phyloP scores from a whole-genome alignment of 2,888 invertebrate genomes.

The Fragum sueziense region DNA sequence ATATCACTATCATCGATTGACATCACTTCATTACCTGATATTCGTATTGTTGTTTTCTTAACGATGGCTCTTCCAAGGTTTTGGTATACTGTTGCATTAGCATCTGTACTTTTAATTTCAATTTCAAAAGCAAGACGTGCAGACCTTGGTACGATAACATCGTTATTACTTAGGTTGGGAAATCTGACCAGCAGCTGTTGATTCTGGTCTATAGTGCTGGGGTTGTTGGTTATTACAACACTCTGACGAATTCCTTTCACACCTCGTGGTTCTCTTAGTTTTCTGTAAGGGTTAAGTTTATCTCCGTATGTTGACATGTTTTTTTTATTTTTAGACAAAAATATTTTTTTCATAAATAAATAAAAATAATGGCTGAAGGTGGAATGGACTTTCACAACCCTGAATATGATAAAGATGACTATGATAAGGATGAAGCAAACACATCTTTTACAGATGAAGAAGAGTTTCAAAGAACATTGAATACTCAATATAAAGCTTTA shows the following conservation, averaged over 20 bases:
- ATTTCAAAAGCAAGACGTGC: conserved; percentile 54
- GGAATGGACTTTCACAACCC: conserved; percentile 43
- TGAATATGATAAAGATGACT: conserved; percentile 36
- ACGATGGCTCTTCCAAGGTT: conserved; percentile 55
- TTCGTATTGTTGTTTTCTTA: conserved; percentile 53
- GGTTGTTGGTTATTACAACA: conserved; percentile 57
- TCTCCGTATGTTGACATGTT: conserved; percentile 34
- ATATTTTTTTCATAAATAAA: conserved; percentile 13
- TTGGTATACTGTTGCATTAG: conserved; percentile 45
- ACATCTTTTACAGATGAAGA: conserved; percentile 40
- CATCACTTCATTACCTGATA: conserved; percentile 57
- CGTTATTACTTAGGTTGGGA: conserved; percentile 53
- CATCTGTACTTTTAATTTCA: conserved; percentile 36
- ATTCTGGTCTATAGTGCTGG: conserved; percentile 57
- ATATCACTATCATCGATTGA: conserved; percentile 54
- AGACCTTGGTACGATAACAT: conserved; percentile 55
- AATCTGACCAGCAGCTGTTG: conserved; percentile 56
- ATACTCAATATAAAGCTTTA: conserved; percentile 34
- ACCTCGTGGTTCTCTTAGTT: conserved; percentile 23
- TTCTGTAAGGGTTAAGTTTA: conserved; percentile 19
- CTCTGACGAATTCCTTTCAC: conserved; percentile 26
- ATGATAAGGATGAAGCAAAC: conserved; percentile 27
- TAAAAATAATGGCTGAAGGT: conserved; percentile 42
- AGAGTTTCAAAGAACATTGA: conserved; percentile 41
- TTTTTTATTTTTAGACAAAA: background rate